phyloP scores from a whole-genome alignment of 2,797 vertebrate genomes.

The Chaetodon trifasciatus region DNA sequence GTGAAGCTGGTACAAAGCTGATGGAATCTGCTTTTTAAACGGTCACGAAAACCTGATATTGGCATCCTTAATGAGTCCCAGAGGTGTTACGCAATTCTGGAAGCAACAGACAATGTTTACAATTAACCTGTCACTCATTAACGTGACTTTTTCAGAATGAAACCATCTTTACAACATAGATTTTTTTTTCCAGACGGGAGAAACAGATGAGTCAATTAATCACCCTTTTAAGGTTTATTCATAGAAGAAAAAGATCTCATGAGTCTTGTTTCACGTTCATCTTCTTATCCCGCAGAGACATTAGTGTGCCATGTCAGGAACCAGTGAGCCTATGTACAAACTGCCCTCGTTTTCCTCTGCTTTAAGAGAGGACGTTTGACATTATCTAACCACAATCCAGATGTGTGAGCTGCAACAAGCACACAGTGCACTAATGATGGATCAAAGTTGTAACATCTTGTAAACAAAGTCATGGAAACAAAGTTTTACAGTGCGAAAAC shows the following conservation, averaged over 20 bases:
- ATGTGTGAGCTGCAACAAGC: constrained; percentile 7
- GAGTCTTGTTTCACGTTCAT: neutral
- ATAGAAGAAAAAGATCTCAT: neutral
- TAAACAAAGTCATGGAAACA: constrained; percentile 1
- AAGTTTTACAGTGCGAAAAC: neutral
- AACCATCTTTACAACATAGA: neutral
- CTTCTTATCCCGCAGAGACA: neutral
- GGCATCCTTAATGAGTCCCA: neutral
- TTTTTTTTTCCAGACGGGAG: no score
- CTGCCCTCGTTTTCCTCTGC: neutral
- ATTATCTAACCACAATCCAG: constrained; percentile 21
- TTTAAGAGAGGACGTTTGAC: neutral
- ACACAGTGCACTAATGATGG: neutral
- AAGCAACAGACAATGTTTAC: constrained; percentile 1
- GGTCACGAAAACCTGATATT: neutral
- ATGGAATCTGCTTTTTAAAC: neutral
- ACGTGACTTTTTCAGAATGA: neutral
- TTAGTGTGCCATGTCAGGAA: neutral
- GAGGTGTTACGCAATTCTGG: neutral
- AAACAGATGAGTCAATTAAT: neutral
- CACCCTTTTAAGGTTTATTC: neutral
- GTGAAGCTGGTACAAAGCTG: neutral
- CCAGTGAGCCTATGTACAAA: constrained; percentile 7
- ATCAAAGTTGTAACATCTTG: neutral
- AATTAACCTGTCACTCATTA: neutral